These are phyloP conservation scores for Enhydra lutris DNA, from an alignment of 2,113 vertebrate species.

Conservation along the genomic window DNA sequence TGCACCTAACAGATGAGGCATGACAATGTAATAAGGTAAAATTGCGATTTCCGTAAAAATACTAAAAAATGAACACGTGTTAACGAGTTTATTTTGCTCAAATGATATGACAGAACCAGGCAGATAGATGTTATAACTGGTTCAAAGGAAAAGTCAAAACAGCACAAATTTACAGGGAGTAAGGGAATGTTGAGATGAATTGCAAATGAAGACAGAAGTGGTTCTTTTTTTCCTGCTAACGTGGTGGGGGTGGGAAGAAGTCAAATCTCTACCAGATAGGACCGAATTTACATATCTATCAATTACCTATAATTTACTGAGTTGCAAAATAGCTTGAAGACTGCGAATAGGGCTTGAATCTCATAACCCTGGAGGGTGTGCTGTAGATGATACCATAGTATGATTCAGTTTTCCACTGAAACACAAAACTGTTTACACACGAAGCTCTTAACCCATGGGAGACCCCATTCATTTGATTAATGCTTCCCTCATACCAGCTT, in stretches of 20 bases:
- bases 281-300: neutral
- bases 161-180: neutral
- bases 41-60: neutral
- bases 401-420: neutral
- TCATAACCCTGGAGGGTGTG: neutral
- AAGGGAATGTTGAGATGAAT: neutral
- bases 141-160: neutral
- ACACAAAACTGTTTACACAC: neutral
- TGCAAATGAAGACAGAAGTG: neutral
- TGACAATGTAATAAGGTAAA: neutral
- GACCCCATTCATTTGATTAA: neutral
- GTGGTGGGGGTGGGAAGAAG: neutral
- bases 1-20: neutral
- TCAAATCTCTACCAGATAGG: neutral
- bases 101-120: neutral
- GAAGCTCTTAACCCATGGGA: neutral
- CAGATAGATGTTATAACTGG: neutral
- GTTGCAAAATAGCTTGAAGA: neutral
- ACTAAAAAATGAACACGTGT: neutral
- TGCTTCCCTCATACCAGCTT: neutral
- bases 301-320: constrained; percentile 4
- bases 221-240: neutral
- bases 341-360: neutral
- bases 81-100: constrained; percentile 6
- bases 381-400: neutral